These are phyloP conservation scores for Leucania comma DNA, from an alignment of 2,888 invertebrate genomes.

Conservation along the genomic window DNA sequence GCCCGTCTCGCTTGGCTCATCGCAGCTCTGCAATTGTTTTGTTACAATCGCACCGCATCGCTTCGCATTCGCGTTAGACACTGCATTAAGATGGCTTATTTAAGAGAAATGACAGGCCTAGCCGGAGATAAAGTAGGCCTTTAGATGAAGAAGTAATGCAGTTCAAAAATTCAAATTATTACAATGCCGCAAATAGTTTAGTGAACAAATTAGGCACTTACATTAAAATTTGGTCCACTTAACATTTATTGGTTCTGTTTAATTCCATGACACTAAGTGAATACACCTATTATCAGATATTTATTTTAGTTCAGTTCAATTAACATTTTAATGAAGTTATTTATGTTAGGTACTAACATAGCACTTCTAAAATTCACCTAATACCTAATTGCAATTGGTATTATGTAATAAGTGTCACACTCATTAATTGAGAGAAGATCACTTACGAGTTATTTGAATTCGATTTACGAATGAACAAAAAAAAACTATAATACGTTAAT, in stretches of 20 bases:
- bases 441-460: neutral
- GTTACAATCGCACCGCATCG: too few relatives aligned
- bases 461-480: neutral
- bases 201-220: too few relatives aligned
- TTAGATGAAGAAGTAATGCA: too few relatives aligned
- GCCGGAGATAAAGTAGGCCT: too few relatives aligned
- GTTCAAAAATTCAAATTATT: too few relatives aligned
- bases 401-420: neutral
- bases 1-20: too few relatives aligned
- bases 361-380: conserved; percentile 9
- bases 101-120: too few relatives aligned
- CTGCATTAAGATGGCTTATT: too few relatives aligned
- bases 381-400: neutral
- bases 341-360: neutral
- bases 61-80: too few relatives aligned
- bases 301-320: neutral
- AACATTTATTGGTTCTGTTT: neutral
- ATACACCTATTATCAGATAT: too few relatives aligned
- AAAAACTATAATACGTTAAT: neutral
- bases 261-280: neutral
- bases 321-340: conserved; percentile 6
- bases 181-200: too few relatives aligned
- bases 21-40: too few relatives aligned
- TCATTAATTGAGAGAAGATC: neutral
- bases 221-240: neutral